Base-by-base conservation (phyloP, 1,140 invertebrate genomes). In the Amyelois transitella region DNA sequence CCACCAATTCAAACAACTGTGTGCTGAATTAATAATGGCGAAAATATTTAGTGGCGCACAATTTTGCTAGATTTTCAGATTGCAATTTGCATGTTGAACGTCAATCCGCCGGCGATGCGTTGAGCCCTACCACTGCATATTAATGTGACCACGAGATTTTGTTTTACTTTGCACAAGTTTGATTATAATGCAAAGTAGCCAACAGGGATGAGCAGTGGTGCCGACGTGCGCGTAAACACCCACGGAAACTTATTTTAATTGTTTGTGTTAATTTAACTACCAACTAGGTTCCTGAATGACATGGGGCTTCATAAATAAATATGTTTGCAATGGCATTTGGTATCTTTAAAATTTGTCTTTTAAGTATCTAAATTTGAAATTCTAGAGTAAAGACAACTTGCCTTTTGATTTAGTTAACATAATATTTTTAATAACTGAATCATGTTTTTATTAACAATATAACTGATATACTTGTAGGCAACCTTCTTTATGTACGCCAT, bases 81-180 rank as follows among this genome's bases (percentile, higher is more conserved):
- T 81, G 81, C 81, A 83, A 84, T 85, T 84, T 87, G 81, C 84
- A 87, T 87, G 81, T 86, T 87, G 81, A 84, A 80, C 77, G 84
- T 80, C 84, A 83, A 87, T 86, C 76, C 68, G 67, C 53, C 66
- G 74, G 69, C 75, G 76, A 80, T 81, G 81, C 81, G 84, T 80
- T 60, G 75, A 68, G 76, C 79, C 77, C 77, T 84, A 80, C 78
- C 74, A 64, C 81, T 87, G 84, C 85, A 87, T 87, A 87, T 85
- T 87, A 87, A 87, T 87, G 74, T 55, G 66, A 72, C 66, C 65
- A 62, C 58, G 73, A 84, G 76, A 85, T 86, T 87, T 86, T 84
- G 82, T 86, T 87, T 87, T 81, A 84, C 84, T 84, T 86, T 83
- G 79, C 74, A 80, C 67, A 71, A 77, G 82, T 69, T 87, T 81